A percentile compares a stretch with the other conserved stretches of the same genome.
These are phyloP conservation scores for Pachypanchax playfairii DNA, from an alignment of 2,113 vertebrate species.

Conservation along the genomic window DNA sequence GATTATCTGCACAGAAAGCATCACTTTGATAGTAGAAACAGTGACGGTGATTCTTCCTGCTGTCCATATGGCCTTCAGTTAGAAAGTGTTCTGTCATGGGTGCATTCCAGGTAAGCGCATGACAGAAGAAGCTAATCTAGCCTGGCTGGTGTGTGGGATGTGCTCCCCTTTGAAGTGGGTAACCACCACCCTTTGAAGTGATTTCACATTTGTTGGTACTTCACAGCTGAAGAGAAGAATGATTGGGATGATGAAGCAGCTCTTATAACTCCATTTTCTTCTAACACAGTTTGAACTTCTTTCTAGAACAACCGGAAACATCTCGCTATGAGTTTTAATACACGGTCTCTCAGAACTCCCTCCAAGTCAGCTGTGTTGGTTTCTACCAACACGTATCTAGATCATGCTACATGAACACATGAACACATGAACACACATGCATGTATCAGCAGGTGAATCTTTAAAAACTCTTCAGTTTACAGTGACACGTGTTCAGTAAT, in stretches of 20 bases:
- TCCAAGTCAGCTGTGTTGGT: too few species aligned
- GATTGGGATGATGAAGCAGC: background rate
- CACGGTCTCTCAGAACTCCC: background rate
- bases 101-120: background rate
- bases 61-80: background rate
- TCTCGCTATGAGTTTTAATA: background rate
- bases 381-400: background rate
- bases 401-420: too few species aligned
- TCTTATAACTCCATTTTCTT: background rate
- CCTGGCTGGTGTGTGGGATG: background rate
- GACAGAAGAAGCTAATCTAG: background rate
- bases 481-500: too few species aligned
- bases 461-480: too few species aligned
- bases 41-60: background rate
- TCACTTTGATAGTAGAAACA: background rate
- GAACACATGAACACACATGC: too few species aligned
- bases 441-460: too few species aligned
- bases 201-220: background rate
- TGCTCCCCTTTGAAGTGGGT: background rate
- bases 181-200: conserved; percentile 6
- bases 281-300: background rate
- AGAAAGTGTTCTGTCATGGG: background rate
- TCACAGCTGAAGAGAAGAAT: conserved; percentile 2
- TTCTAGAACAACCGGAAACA: background rate
- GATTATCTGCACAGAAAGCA: background rate